Conservation (phyloP, 2,797 vertebrate species). For the Apogon talboti region DNA sequence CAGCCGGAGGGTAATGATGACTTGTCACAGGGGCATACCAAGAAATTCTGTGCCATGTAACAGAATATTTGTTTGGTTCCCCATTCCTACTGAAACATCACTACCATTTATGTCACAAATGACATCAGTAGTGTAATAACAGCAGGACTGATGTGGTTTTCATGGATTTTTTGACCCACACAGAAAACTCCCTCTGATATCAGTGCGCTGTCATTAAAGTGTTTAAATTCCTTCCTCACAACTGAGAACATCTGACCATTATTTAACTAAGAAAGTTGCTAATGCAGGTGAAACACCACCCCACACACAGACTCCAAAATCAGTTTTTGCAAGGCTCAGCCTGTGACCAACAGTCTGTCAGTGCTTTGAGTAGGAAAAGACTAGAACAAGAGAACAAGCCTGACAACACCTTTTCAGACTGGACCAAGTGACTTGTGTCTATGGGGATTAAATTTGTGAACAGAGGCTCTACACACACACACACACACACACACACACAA, state of each 20-base stretch:
- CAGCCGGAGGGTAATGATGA: conserved; percentile 39
- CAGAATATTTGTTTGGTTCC: conserved; percentile 28
- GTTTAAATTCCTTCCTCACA: background rate
- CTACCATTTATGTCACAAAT: background rate
- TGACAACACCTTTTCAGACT: conserved; percentile 66
- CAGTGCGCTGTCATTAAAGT: background rate
- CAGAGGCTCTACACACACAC: conserved; percentile 49
- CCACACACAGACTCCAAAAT: background rate
- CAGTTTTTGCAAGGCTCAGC: conserved; percentile 40
- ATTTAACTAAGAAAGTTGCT: background rate
- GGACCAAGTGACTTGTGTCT: conserved; percentile 67
- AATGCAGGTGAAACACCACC: conserved; percentile 9
- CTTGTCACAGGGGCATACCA: conserved; percentile 26
- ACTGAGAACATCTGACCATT: too few species aligned
- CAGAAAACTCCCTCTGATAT: background rate
- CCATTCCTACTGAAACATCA: conserved; percentile 9
- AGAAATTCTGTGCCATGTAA: conserved; percentile 25
- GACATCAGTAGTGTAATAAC: too few species aligned
- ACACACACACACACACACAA: conserved; percentile 35
- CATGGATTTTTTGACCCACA: background rate
- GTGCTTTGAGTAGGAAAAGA: conserved; percentile 46
- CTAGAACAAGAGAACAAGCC: conserved; percentile 64
- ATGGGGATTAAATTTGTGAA: conserved; percentile 78
- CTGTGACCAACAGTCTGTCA: conserved; percentile 48
- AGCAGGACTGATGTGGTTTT: too few species aligned